phyloP scores from a whole-genome alignment of 2,888 invertebrate genomes.

The Lepeophtheirus nordmannii region DNA sequence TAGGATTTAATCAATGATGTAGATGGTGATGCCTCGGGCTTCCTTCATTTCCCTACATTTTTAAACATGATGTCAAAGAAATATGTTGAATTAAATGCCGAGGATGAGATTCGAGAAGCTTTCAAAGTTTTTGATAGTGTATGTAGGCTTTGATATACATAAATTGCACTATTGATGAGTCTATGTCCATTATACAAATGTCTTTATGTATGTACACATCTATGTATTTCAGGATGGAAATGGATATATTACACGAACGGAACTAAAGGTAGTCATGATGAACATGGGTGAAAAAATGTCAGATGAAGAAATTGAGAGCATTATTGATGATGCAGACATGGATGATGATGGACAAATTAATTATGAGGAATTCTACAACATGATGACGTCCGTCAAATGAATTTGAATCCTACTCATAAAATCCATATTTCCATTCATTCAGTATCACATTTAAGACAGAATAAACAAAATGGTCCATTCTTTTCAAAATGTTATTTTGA shows the following conservation, averaged over 20 bases:
- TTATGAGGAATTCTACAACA: slow-evolving; percentile 19
- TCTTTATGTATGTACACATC: too few species aligned
- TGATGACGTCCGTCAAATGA: slow-evolving; percentile 3
- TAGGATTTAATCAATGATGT: slow-evolving; percentile 16
- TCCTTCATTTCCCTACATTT: slow-evolving; percentile 9
- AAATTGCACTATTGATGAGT: not conserved
- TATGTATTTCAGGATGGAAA: slow-evolving; percentile 10
- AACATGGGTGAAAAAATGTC: slow-evolving; percentile 18
- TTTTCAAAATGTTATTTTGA: too few species aligned
- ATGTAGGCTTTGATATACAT: not conserved
- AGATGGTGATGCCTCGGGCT: slow-evolving; percentile 4
- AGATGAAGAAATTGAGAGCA: slow-evolving; percentile 14
- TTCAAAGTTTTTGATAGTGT: slow-evolving; percentile 18
- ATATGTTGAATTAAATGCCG: slow-evolving; percentile 15
- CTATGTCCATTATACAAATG: not conserved
- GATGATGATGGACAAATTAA: slow-evolving; percentile 21
- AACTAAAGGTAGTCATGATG: slow-evolving; percentile 19
- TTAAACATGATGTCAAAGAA: slow-evolving; percentile 10
- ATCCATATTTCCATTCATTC: too few species aligned
- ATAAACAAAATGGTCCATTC: too few species aligned
- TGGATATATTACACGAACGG: slow-evolving; percentile 7
- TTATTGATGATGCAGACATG: slow-evolving; percentile 12
- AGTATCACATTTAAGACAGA: too few species aligned
- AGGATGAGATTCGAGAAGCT: slow-evolving; percentile 21
- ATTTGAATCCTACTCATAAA: too few species aligned